These are phyloP conservation scores for Pseudanteris insignis DNA, from an alignment of 2,888 invertebrate genomes.

Conservation along the genomic window DNA sequence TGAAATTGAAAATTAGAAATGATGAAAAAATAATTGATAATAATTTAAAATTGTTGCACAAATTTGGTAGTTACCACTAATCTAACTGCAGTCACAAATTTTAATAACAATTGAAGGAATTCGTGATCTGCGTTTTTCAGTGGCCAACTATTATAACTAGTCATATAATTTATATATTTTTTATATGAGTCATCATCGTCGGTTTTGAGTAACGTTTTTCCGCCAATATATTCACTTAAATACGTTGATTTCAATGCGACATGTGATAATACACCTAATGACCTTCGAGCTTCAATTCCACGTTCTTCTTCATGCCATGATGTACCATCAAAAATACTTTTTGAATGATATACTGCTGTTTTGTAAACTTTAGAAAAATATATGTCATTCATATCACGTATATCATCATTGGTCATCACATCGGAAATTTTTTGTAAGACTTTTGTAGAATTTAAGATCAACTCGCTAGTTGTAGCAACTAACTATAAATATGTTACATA, in stretches of 20 bases:
- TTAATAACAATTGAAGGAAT: conserved; percentile 56
- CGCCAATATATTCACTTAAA: conserved; percentile 57
- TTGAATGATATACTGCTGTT: conserved; percentile 48
- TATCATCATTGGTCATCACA: conserved; percentile 62
- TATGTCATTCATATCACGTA: conserved; percentile 63
- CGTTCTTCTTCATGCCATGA: conserved; percentile 61
- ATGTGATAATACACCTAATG: conserved; percentile 54
- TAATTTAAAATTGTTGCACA: no score
- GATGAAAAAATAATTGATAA: conserved; percentile 4
- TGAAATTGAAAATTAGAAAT: no score
- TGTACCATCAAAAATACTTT: conserved; percentile 55
- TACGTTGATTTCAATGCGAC: conserved; percentile 56
- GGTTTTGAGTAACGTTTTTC: conserved; percentile 50
- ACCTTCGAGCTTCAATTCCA: conserved; percentile 60
- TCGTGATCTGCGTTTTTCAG: conserved; percentile 54
- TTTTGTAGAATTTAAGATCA: conserved; percentile 55
- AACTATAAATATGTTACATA: conserved; percentile 47
- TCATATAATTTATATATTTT: conserved; percentile 55
- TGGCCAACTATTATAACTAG: conserved; percentile 55
- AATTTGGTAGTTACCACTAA: conserved; percentile 58
- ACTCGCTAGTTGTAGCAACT: conserved; percentile 57
- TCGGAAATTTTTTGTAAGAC: conserved; percentile 58
- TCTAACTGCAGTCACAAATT: conserved; percentile 56
- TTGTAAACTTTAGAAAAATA: conserved; percentile 60
- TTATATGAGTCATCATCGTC: conserved; percentile 51